Percentiles rank a stretch among this genome's conserved stretches.
Conservation (phyloP, 2,888 invertebrate genomes). For the Capitulum mitella region DNA sequence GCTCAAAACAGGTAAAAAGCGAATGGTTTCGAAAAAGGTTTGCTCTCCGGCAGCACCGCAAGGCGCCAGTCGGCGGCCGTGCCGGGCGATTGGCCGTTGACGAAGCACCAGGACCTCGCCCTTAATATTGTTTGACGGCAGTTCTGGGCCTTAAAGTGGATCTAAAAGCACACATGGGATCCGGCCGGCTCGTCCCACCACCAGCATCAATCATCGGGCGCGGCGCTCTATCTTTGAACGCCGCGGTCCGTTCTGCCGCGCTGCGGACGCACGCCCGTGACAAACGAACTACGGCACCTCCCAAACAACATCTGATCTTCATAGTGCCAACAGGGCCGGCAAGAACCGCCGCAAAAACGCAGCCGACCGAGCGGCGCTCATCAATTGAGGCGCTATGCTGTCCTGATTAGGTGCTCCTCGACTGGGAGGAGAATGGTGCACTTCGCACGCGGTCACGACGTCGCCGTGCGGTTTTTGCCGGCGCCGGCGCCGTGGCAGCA, state of each 20-base stretch:
- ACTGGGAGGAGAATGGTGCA: not conserved
- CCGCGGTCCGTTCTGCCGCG: too few species aligned
- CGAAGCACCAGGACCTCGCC: not conserved
- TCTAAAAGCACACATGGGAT: not conserved
- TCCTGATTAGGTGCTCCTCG: not conserved
- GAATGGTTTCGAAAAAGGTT: too few species aligned
- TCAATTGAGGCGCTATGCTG: not conserved
- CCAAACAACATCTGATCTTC: conserved; percentile 10
- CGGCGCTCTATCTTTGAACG: too few species aligned
- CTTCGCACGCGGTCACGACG: not conserved
- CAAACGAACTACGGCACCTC: not conserved
- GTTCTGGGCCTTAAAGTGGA: not conserved
- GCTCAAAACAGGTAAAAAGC: too few species aligned
- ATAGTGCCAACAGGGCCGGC: not conserved
- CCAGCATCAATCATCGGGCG: not conserved
- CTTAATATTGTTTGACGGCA: not conserved
- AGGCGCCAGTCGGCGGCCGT: too few species aligned
- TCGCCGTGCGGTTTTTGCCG: not conserved
- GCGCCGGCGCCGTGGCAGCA: not conserved
- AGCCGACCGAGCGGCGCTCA: not conserved
- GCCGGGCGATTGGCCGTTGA: not conserved
- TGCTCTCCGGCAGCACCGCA: too few species aligned
- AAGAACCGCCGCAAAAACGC: not conserved
- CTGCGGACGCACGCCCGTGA: not conserved
- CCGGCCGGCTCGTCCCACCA: not conserved